phyloP scores from a whole-genome alignment of 2,113 vertebrate species.

The Agelaius tricolor region DNA sequence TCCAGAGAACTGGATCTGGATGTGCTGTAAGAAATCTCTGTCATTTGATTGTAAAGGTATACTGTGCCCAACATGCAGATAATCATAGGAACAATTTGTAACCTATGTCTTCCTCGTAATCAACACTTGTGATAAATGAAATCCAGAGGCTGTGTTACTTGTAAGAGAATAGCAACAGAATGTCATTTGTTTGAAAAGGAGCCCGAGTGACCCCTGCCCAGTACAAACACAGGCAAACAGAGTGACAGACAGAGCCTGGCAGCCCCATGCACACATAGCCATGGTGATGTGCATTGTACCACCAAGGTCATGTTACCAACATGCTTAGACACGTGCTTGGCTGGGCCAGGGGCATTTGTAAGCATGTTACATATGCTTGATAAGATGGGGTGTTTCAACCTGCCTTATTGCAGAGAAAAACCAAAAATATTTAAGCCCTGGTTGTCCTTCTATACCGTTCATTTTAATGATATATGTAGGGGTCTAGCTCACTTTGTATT shows the following conservation, averaged over 20 bases:
- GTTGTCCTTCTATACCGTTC: conserved; percentile 50
- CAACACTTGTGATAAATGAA: conserved; percentile 56
- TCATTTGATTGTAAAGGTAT: neutral
- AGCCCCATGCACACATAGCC: fast-evolving
- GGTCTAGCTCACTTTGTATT: conserved; percentile 67
- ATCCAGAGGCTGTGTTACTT: conserved; percentile 17
- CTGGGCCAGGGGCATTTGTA: neutral
- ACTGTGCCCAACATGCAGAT: neutral
- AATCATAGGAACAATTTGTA: neutral
- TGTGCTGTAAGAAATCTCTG: neutral
- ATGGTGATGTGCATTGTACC: neutral
- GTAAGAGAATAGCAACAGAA: conserved; percentile 63
- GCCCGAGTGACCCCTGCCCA: neutral
- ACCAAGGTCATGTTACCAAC: neutral
- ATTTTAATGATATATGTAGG: conserved; percentile 72
- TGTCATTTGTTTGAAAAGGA: conserved; percentile 45
- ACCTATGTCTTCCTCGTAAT: conserved; percentile 13
- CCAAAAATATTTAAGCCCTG: neutral
- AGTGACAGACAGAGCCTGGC: neutral
- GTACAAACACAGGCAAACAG: neutral
- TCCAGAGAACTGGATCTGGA: neutral
- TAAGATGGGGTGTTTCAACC: neutral
- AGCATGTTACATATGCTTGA: neutral
- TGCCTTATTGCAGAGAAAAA: neutral
- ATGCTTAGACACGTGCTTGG: neutral